Evolutionary conservation across 1,140 invertebrate genomes (phyloP).

Genomic region (Telenomus remus): DNA sequence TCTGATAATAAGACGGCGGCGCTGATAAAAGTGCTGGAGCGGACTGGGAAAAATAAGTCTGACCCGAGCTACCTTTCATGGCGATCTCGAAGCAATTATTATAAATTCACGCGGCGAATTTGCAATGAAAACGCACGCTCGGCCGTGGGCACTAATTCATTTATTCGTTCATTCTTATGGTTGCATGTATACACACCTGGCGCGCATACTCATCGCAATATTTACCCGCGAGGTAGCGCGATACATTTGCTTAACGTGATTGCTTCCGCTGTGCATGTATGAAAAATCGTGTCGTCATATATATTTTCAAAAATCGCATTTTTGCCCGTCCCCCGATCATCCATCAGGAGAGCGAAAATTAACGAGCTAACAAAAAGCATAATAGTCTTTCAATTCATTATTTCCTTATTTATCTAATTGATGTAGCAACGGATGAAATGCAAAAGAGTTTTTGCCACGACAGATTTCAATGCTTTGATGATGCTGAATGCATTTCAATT

Average conservation of each 20-base stretch:
- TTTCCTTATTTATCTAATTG: not conserved
- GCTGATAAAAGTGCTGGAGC: conserved; percentile 16
- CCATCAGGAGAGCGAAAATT: no score
- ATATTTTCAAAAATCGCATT: no score
- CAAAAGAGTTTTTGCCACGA: not conserved
- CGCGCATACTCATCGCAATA: conserved; percentile 4
- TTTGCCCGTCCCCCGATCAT: no score
- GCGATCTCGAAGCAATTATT: conserved; percentile 61
- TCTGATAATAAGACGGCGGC: conserved; percentile 66
- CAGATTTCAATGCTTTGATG: no score
- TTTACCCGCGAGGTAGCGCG: conserved; percentile 23
- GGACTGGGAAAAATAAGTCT: conserved; percentile 9
- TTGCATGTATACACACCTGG: no score
- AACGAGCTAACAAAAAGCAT: no score
- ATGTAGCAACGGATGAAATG: not conserved
- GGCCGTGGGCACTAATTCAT: conserved; percentile 47
- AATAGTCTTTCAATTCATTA: no score
- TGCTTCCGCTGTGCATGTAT: not conserved
- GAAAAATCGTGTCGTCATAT: no score
- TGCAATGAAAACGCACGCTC: conserved; percentile 57
- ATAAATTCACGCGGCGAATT: conserved; percentile 60
- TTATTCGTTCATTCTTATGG: conserved; percentile 23
- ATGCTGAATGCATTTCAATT: no score
- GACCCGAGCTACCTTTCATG: conserved; percentile 35
- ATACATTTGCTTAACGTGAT: conserved; percentile 18